Percentiles rank a stretch among this genome's conserved stretches.
Evolutionary conservation across 1,140 invertebrate species (phyloP).

Genomic region (Adoxophyes honmai): DNA sequence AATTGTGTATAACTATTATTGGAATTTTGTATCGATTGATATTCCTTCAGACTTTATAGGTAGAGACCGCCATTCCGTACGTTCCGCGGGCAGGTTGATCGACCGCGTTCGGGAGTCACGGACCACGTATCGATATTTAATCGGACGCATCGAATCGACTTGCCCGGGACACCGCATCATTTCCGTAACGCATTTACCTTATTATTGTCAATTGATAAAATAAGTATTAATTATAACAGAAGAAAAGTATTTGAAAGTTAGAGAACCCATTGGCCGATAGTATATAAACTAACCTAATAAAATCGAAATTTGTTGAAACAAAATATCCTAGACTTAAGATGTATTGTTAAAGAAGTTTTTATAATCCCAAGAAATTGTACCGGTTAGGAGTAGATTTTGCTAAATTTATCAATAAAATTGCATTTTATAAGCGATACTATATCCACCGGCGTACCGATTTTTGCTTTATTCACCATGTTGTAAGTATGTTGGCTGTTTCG

Average conservation of each 20-base stretch:
- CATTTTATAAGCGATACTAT: constrained; percentile 32
- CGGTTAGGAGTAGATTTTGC: constrained; percentile 51
- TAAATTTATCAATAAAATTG: constrained; percentile 44
- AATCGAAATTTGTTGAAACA: constrained; percentile 21
- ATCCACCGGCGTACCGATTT: not conserved
- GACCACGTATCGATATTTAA: not conserved
- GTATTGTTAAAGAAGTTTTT: constrained; percentile 20
- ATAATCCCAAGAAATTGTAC: constrained; percentile 21
- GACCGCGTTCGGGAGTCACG: not conserved
- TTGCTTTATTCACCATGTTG: not conserved
- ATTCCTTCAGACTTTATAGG: not conserved
- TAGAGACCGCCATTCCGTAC: not conserved
- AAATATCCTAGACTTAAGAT: constrained; percentile 6
- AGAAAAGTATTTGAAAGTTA: constrained; percentile 9
- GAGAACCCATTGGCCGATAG: constrained; percentile 20
- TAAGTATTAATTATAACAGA: constrained; percentile 18
- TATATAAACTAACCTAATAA: constrained; percentile 32
- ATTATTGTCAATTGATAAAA: constrained; percentile 31
- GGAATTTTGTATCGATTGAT: not conserved
- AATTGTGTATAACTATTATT: constrained; percentile 14
- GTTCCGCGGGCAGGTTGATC: not conserved
- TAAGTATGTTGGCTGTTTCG: not conserved
- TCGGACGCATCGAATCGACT: not conserved
- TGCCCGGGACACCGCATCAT: not conserved
- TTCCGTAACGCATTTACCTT: constrained; percentile 20